Percentiles rank a stretch among this genome's conserved stretches.
phyloP scores from a whole-genome alignment of 2,888 invertebrate species.

The Philereme vetulata region DNA sequence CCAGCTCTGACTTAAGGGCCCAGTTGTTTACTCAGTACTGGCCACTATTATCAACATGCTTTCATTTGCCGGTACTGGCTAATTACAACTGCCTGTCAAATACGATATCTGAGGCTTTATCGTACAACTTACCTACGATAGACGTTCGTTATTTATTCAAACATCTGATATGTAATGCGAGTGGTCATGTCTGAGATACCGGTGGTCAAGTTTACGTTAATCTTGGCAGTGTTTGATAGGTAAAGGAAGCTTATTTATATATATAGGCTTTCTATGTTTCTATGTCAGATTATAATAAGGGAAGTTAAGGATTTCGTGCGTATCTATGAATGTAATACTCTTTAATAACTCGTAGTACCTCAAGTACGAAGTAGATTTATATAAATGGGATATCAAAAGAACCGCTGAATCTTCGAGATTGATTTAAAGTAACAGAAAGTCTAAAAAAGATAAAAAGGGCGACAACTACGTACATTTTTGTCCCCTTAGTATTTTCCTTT shows the following conservation, averaged over 20 bases:
- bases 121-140: slow-evolving; percentile 60
- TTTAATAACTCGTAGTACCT: no score
- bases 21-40: slow-evolving; percentile 65
- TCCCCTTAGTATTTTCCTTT: no score
- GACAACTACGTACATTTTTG: no score
- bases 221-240: slow-evolving; percentile 15
- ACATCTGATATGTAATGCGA: slow-evolving; percentile 40
- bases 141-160: slow-evolving; percentile 37
- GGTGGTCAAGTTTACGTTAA: slow-evolving; percentile 37
- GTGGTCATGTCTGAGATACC: slow-evolving; percentile 31
- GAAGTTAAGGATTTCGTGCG: no score
- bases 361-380: no score
- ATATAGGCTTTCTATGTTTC: no score
- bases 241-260: neutral
- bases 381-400: no score
- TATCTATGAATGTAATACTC: no score
- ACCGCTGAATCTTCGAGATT: no score
- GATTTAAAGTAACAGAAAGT: no score
- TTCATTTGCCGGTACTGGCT: slow-evolving; percentile 61
- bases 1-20: slow-evolving; percentile 54
- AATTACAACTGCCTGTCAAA: slow-evolving; percentile 79
- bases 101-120: slow-evolving; percentile 65
- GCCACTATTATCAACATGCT: slow-evolving; percentile 32
- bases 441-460: no score
- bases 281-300: no score